Conservation (phyloP, 2,113 vertebrate genomes). For the Sorex araneus region DNA sequence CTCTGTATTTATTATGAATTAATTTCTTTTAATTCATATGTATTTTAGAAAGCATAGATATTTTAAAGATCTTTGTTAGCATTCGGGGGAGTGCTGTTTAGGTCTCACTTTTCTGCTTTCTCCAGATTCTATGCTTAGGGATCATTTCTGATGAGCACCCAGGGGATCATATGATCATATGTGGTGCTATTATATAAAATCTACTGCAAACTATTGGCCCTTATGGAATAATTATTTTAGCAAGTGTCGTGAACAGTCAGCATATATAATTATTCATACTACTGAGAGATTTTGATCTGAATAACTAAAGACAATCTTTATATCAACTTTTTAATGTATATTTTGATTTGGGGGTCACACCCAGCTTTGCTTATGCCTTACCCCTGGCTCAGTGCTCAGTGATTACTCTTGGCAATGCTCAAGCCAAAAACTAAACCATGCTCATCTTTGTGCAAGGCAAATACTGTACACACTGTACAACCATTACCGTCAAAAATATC, state of each 20-base stretch:
- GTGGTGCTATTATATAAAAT: background rate
- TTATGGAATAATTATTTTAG: conserved; percentile 79
- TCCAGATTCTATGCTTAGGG: too few relatives aligned
- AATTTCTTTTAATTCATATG: conserved; percentile 2
- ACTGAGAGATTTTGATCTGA: conserved; percentile 79
- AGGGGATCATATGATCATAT: too few relatives aligned
- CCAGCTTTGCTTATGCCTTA: too few relatives aligned
- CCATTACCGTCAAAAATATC: too few relatives aligned
- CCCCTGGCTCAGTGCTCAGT: too few relatives aligned
- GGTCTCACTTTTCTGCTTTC: too few relatives aligned
- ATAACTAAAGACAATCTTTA: conserved; percentile 57
- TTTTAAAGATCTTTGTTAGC: conserved; percentile 27
- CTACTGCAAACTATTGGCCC: background rate
- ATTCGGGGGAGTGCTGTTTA: background rate
- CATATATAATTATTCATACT: conserved; percentile 78
- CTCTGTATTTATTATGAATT: conserved; percentile 38
- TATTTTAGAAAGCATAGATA: conserved; percentile 8
- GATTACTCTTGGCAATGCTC: too few relatives aligned
- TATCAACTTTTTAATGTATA: conserved; percentile 22
- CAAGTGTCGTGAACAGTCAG: conserved; percentile 76
- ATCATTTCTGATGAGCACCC: too few relatives aligned
- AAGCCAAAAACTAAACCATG: too few relatives aligned
- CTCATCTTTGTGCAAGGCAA: too few relatives aligned
- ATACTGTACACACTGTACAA: too few relatives aligned
- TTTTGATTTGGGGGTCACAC: conserved; percentile 70